Evolutionary conservation across 2,797 vertebrate species (phyloP).

Genomic region (Paedocypris micromegethes): DNA sequence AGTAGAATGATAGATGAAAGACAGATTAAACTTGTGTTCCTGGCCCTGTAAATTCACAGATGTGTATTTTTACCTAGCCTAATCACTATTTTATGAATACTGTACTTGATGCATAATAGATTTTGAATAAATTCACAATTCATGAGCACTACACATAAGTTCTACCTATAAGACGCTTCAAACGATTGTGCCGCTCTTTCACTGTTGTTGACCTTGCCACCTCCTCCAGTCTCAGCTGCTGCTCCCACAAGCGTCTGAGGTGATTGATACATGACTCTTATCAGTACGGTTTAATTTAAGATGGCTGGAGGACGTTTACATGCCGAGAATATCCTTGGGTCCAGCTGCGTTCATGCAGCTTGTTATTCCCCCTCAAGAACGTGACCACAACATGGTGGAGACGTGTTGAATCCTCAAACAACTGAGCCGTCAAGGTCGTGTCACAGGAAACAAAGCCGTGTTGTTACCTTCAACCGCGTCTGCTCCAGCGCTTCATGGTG

Average conservation of each 20-base stretch:
- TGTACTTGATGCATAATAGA: not conserved
- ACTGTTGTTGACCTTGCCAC: conserved; percentile 19
- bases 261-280: conserved; percentile 15
- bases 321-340: conserved; percentile 17
- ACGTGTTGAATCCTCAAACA: conserved; percentile 43
- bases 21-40: no score
- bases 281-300: conserved; percentile 2
- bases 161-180: conserved; percentile 6
- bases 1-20: no score
- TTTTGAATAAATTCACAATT: not conserved
- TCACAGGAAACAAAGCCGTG: not conserved
- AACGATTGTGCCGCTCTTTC: not conserved
- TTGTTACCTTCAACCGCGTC: no score
- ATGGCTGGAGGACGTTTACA: not conserved
- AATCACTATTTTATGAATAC: no score
- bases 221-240: conserved; percentile 3
- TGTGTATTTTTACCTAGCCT: no score
- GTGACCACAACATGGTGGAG: conserved; percentile 20
- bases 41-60: no score
- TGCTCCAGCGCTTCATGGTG: no score
- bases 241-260: conserved; percentile 7
- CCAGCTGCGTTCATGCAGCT: not conserved
- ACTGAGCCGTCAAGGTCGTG: conserved; percentile 37
- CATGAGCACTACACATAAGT: not conserved
- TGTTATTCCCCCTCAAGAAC: conserved; percentile 31